Base-by-base conservation (phyloP, 2,888 invertebrate genomes). In the Tetragonula carbonaria region DNA sequence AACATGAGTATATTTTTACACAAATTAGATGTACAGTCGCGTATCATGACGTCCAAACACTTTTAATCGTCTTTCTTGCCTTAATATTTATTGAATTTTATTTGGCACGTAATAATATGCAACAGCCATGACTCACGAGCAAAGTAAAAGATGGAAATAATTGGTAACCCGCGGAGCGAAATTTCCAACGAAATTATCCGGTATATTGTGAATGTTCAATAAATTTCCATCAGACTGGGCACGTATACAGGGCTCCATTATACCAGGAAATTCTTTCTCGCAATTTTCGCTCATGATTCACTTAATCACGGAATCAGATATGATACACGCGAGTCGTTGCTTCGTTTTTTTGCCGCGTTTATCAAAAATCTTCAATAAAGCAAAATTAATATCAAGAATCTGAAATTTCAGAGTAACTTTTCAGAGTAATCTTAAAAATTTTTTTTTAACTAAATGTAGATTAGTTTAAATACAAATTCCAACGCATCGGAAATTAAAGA, bases 211-310 rank as follows among this genome's bases (percentile, higher is more conserved):
- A 67, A 67, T 67, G 28, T 57, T 75, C 67, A 4, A 75, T 75
- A 74, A 74, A 74, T 75, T 57, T 75, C 45, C 75, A 67, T 75
- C 67, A 75, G 13, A 38, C 38, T 51, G 23, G 6, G 21, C 21
- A 28, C 13, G 28, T 66, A 66, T 14, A 66, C 55, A 21, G 5
- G 18, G 14, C 13, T 45, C 11, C 13, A 33, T 63, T 18, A 28
- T 21, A 51, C 2, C 2, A n/a, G 38, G 2, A 55, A 50, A n/a
- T 55, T 53, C n/a, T 55, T 75, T 45, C 38, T 45, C 33, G 38
- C 53, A 6, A 66, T 55, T 53, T 59, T 50, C 18, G 2, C 14
- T 5, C 50, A 59, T 62, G 45, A 72, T 50, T 45, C 21, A 73
- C 21, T 21, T 70, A 70, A 70, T 70, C 51, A 13, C 18, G 13